These are phyloP conservation scores for Xenops minutus DNA, from an alignment of 2,797 vertebrate species.

Conservation along the genomic window DNA sequence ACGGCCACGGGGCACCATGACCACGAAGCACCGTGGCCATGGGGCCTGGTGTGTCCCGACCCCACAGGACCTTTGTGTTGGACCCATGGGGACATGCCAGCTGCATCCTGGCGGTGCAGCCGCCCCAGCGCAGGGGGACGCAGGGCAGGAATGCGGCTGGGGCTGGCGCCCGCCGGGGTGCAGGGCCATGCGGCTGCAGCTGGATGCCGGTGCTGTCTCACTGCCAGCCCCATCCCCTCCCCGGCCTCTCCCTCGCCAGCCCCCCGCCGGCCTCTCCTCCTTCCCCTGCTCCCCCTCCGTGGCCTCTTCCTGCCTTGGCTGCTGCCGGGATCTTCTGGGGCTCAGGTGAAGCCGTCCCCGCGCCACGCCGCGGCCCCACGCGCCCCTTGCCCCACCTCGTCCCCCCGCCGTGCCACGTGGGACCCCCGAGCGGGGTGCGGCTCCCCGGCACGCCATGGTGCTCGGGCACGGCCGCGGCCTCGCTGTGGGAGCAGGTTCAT, in stretches of 20 bases:
- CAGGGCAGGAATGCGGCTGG: not conserved
- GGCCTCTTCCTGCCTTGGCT: constrained; percentile 63
- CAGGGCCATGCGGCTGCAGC: not conserved
- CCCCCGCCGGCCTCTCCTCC: constrained; percentile 52
- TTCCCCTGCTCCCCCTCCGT: constrained; percentile 24
- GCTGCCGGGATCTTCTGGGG: not conserved
- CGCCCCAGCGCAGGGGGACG: rapidly evolving
- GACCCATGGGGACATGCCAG: rapidly evolving
- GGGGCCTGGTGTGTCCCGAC: rapidly evolving
- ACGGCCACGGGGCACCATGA: no score
- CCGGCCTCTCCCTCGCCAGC: constrained; percentile 52
- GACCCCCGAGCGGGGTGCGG: rapidly evolving
- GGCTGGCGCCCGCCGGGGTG: not conserved
- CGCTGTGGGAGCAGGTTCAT: not conserved
- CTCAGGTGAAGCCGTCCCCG: not conserved
- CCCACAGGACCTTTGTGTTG: rapidly evolving
- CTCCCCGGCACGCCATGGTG: rapidly evolving
- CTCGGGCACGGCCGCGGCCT: not conserved
- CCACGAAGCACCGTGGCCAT: rapidly evolving
- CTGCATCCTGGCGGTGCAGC: rapidly evolving
- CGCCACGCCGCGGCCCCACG: not conserved
- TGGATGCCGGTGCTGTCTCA: constrained; percentile 4
- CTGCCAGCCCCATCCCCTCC: constrained; percentile 51
- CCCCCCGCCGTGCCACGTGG: rapidly evolving
- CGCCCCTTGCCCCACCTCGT: rapidly evolving